A percentile compares a stretch with the other conserved stretches of the same genome.
Evolutionary conservation across 1,140 invertebrate species (phyloP).

Genomic region (Chironomus tepperi): DNA sequence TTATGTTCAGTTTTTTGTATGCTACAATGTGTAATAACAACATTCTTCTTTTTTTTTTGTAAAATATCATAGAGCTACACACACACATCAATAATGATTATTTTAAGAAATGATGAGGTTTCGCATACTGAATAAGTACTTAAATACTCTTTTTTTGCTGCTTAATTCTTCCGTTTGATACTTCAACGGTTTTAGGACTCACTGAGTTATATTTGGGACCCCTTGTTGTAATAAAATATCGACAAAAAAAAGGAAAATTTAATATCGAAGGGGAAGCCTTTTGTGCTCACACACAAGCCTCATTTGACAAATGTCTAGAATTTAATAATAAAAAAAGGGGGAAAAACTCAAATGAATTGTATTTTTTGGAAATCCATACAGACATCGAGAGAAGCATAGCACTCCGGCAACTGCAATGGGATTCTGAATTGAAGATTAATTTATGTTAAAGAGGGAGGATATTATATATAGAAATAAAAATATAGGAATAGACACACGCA

Average conservation of each 20-base stretch:
- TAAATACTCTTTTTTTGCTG: neutral
- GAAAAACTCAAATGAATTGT: neutral
- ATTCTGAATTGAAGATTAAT: neutral
- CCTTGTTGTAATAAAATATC: neutral
- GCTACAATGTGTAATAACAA: neutral
- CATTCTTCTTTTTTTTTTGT: neutral
- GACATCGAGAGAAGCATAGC: neutral
- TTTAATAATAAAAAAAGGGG: neutral
- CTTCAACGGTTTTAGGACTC: neutral
- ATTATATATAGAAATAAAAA: too few species aligned
- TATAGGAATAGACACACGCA: too few species aligned
- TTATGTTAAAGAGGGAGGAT: neutral
- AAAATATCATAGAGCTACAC: slow-evolving; percentile 3
- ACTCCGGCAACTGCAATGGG: neutral
- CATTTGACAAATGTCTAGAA: slow-evolving; percentile 4
- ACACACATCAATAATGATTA: slow-evolving; percentile 1
- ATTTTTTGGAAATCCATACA: neutral
- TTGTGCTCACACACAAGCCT: neutral
- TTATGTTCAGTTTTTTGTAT: neutral
- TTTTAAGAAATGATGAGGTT: neutral
- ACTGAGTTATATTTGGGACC: neutral
- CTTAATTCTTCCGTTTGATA: neutral
- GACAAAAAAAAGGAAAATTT: neutral
- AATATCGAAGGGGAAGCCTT: neutral
- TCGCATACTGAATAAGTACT: slow-evolving; percentile 9